Percentiles rank a stretch among this genome's conserved stretches.
Conservation (phyloP, 2,888 invertebrate species). For the Cabera pusaria region DNA sequence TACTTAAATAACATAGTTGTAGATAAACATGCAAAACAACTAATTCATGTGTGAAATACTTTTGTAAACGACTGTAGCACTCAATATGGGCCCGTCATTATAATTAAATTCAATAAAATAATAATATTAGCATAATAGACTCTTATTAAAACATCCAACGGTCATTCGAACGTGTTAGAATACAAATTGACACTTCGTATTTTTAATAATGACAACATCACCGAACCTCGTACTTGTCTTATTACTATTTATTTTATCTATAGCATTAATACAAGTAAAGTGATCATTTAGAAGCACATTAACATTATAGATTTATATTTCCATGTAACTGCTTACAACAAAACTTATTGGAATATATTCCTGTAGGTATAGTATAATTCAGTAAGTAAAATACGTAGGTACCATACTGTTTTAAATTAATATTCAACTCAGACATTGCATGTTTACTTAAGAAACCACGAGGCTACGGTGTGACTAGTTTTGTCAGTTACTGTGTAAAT, state of each 20-base stretch:
- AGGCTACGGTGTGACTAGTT: slow-evolving; percentile 45
- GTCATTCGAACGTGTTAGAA: slow-evolving; percentile 10
- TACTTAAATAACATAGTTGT: too few relatives aligned
- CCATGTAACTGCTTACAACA: too few relatives aligned
- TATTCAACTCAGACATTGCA: slow-evolving; percentile 19
- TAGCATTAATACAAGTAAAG: too few relatives aligned
- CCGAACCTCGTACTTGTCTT: not conserved
- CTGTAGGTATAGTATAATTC: too few relatives aligned
- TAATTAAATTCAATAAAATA: slow-evolving; percentile 12
- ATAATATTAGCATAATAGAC: slow-evolving; percentile 21
- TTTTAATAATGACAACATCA: slow-evolving; percentile 2
- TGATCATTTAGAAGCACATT: not conserved
- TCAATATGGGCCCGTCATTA: slow-evolving; percentile 1
- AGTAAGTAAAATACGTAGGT: too few relatives aligned
- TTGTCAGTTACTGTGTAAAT: slow-evolving; percentile 49
- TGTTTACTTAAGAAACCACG: slow-evolving; percentile 43
- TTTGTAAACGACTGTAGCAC: too few relatives aligned
- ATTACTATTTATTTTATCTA: not conserved
- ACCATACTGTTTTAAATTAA: too few relatives aligned
- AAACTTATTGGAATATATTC: too few relatives aligned
- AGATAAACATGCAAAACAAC: too few relatives aligned
- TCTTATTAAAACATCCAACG: slow-evolving; percentile 19
- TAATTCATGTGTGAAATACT: too few relatives aligned
- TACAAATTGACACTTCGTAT: slow-evolving; percentile 4
- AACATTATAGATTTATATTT: too few relatives aligned